Base-by-base conservation (phyloP, 1,140 invertebrate genomes). In the Oryzaephilus surinamensis region DNA sequence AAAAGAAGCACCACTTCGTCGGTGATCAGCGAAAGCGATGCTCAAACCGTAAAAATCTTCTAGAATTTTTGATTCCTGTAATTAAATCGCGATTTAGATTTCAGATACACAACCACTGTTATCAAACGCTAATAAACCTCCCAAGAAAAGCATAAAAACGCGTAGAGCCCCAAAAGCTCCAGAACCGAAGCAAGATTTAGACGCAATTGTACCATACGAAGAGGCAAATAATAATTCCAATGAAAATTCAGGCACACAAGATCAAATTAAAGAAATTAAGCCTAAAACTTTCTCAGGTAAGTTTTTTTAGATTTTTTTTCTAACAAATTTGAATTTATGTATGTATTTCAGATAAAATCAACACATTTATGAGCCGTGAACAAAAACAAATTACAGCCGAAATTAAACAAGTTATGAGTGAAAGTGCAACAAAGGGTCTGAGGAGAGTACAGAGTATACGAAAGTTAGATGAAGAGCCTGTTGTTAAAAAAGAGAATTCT, bases 1-100 rank as follows among this genome's bases (percentile, higher is more conserved):
- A 73, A 73, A 53, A 65, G 73, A 41, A 64, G 69, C 35, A 69
- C 72, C 11, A 67, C 64, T 18, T 76, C 70, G 40, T 74, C 74
- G 2, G 43, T 70, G 4, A 72, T 71, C 38, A 72, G 70, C 20
- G 72, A 74, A 39, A 74, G 67, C 43, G 74, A 76, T 39, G 61
- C 64, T 36, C 58, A 60, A 12, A 67, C 49, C 32, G 54, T 57
- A 46, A 46, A 47, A 51, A 41, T 10, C 26, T 16, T 29, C 13
- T 7, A n/a, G 10, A 13, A 2, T 0, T 12, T 26, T 42, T 31
- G 13, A 38, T 26, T 11, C 3, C 23, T 17, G 28, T 13, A 5
- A 32, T 32, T 18, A 17, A 2, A 31, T 15, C 19, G n/a, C n/a
- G n/a, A n/a, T 43, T 29, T 30, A 57, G 52, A 38, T 43, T 17